phyloP scores from a whole-genome alignment of 2,888 invertebrate species.

The Euzetes globulus region DNA sequence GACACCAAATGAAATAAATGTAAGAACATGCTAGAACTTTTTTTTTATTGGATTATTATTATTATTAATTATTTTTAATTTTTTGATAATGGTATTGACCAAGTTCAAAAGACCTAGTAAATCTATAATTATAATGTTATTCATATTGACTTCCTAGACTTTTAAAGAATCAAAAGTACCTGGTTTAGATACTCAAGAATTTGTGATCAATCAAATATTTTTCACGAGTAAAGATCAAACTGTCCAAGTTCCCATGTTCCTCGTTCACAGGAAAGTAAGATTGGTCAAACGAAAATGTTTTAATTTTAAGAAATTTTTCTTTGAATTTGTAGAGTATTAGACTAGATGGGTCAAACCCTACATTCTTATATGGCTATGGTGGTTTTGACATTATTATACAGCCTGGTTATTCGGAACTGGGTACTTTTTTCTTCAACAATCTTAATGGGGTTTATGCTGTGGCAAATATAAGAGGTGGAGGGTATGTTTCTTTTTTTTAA shows the following conservation, averaged over 20 bases:
- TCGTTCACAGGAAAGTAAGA: constrained; percentile 46
- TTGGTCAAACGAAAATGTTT: neutral
- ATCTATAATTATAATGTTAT: too few species aligned
- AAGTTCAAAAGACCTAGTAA: too few species aligned
- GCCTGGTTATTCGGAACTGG: constrained; percentile 23
- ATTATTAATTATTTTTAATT: too few species aligned
- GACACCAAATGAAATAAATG: constrained; percentile 13
- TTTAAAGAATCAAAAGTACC: constrained; percentile 29
- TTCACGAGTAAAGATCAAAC: constrained; percentile 50
- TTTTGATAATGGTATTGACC: too few species aligned
- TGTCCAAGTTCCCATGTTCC: constrained; percentile 50
- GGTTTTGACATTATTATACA: constrained; percentile 47
- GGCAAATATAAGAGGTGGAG: constrained; percentile 34
- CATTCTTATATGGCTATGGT: constrained; percentile 51
- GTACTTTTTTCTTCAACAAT: constrained; percentile 28
- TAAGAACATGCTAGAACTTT: too few species aligned
- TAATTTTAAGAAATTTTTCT: neutral
- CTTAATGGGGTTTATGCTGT: constrained; percentile 29
- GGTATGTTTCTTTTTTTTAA: constrained; percentile 24
- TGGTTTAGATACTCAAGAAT: constrained; percentile 43
- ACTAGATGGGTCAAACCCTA: constrained; percentile 46
- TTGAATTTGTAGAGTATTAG: constrained; percentile 40
- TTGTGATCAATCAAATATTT: constrained; percentile 49
- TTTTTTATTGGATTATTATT: too few species aligned
- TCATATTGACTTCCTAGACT: too few species aligned